Percentiles rank a stretch among this genome's conserved stretches.
phyloP scores from a whole-genome alignment of 2,113 vertebrate species.

The Loxodonta africana region DNA sequence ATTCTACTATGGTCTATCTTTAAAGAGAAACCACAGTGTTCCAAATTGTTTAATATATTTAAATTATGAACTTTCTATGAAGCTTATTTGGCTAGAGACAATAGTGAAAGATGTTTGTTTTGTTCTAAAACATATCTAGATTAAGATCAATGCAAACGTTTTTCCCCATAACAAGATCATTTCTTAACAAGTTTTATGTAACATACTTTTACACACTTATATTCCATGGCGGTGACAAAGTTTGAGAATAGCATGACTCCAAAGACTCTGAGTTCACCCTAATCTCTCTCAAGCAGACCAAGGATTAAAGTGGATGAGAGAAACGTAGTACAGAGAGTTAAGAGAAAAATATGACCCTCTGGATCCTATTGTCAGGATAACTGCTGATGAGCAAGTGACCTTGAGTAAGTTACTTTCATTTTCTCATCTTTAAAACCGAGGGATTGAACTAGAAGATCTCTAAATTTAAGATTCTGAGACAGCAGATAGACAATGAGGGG shows the following conservation, averaged over 20 bases:
- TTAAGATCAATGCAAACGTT: not conserved
- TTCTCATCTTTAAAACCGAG: slow-evolving; percentile 28
- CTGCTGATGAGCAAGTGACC: not conserved
- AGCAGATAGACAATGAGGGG: not conserved
- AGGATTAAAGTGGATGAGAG: not conserved
- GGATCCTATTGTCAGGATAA: not conserved
- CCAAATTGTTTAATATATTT: slow-evolving; percentile 44
- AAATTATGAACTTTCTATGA: slow-evolving; percentile 34
- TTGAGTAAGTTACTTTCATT: not conserved
- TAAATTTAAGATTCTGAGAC: slow-evolving; percentile 29
- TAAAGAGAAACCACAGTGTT: slow-evolving; percentile 48
- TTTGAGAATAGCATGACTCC: not conserved
- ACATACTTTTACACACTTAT: not conserved
- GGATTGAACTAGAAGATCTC: not conserved
- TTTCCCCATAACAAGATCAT: not conserved
- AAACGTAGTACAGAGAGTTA: not conserved
- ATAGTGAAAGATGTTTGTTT: not conserved
- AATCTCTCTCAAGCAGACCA: not conserved
- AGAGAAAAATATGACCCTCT: not conserved
- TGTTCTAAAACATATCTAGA: not conserved
- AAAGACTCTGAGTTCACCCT: not conserved
- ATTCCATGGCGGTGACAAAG: not conserved
- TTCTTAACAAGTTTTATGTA: not conserved
- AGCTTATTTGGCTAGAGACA: not conserved
- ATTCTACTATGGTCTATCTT: not conserved